A percentile compares a stretch with the other conserved stretches of the same genome.
phyloP scores from a whole-genome alignment of 1,140 invertebrate species.

The Drosophila murphyi region DNA sequence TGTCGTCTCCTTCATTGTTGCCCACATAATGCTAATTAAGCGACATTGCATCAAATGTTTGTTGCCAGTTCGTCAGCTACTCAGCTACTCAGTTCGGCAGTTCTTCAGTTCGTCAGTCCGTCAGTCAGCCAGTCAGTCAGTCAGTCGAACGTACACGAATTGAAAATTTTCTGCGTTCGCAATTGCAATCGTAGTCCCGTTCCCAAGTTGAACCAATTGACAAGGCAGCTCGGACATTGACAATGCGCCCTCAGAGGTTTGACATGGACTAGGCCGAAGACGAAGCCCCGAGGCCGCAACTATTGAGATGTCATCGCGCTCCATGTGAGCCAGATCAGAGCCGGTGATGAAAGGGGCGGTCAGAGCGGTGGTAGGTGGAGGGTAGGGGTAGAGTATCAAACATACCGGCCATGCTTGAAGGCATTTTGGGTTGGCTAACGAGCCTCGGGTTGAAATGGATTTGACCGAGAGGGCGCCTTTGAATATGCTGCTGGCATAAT shows the following conservation, averaged over 20 bases:
- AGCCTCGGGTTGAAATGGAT: conserved; percentile 19
- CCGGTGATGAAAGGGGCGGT: background rate
- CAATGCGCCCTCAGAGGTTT: conserved; percentile 73
- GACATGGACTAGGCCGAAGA: conserved; percentile 67
- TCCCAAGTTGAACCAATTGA: conserved; percentile 37
- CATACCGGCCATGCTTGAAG: conserved; percentile 45
- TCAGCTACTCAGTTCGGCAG: conserved; percentile 5
- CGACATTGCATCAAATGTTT: conserved; percentile 76
- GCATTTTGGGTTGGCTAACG: conserved; percentile 47
- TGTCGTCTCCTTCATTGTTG: conserved; percentile 9
- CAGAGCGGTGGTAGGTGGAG: background rate
- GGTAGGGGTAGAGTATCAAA: conserved; percentile 46
- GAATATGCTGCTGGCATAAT: conserved; percentile 66
- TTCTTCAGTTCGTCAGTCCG: background rate
- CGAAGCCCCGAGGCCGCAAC: conserved; percentile 30
- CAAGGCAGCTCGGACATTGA: conserved; percentile 72
- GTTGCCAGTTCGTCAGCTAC: conserved; percentile 7
- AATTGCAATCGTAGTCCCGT: conserved; percentile 49
- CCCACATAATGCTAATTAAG: conserved; percentile 74
- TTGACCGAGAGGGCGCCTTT: conserved; percentile 38
- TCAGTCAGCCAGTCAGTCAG: conserved; percentile 10
- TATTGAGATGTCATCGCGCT: conserved; percentile 77
- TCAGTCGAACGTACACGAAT: conserved; percentile 31
- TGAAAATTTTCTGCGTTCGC: conserved; percentile 60
- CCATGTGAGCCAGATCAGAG: conserved; percentile 21